These are phyloP conservation scores for Microcebus lehilahytsara DNA, from an alignment of 2,113 vertebrate species.

Conservation along the genomic window DNA sequence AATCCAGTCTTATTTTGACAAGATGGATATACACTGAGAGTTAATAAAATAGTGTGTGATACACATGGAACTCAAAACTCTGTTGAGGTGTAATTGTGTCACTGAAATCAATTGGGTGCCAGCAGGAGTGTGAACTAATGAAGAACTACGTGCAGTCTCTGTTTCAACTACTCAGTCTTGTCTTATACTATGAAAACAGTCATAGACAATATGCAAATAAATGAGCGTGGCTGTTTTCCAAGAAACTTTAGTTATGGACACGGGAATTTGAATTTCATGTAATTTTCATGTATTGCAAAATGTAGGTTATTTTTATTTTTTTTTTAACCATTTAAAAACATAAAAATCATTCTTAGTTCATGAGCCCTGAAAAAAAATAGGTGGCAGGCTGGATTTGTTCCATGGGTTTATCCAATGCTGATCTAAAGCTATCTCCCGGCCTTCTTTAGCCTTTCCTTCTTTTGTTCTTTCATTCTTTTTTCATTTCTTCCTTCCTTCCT, in stretches of 20 bases:
- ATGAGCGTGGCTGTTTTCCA: not conserved
- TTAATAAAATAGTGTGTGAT: not conserved
- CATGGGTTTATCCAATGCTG: not conserved
- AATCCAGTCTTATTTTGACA: not conserved
- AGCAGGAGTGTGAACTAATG: not conserved
- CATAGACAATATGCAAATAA: not conserved
- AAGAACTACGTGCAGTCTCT: accelerated
- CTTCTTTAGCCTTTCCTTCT: not conserved
- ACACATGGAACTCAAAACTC: not conserved
- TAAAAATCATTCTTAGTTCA: not conserved
- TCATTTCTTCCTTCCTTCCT: not conserved
- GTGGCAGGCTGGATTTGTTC: not conserved
- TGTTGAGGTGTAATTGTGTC: not conserved
- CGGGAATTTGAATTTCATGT: not conserved
- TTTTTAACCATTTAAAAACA: not conserved
- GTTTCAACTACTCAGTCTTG: not conserved
- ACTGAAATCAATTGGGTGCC: not conserved
- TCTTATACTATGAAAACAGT: not conserved
- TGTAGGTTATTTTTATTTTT: not conserved
- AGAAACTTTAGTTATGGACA: not conserved
- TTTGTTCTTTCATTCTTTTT: not conserved
- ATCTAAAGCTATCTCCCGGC: not conserved
- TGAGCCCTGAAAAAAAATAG: not conserved
- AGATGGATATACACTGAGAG: accelerated
- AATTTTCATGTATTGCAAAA: not conserved